Conservation (phyloP, 2,797 vertebrate species). For the Thripadectes ignobilis region DNA sequence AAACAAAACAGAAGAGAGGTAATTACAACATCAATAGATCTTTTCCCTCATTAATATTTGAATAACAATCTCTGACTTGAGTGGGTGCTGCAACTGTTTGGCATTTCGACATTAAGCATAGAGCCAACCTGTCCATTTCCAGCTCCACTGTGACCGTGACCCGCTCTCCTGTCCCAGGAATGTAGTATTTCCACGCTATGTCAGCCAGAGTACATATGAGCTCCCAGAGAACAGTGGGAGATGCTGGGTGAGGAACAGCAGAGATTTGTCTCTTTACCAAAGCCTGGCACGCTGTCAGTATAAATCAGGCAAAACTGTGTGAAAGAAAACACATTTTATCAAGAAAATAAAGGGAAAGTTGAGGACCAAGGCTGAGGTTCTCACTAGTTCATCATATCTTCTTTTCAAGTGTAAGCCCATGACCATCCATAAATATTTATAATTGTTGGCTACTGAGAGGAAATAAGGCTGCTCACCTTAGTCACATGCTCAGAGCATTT, state of each 20-base stretch:
- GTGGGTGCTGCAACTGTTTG: background rate
- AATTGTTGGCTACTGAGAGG: background rate
- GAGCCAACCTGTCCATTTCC: background rate
- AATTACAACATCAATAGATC: background rate
- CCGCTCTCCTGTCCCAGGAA: background rate
- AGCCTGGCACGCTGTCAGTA: background rate
- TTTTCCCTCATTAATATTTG: background rate
- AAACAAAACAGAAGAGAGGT: background rate
- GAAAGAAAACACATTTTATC: background rate
- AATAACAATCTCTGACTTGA: background rate
- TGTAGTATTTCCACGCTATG: background rate
- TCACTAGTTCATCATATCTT: background rate
- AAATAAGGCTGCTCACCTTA: background rate
- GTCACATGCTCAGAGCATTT: background rate
- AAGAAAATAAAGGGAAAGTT: background rate
- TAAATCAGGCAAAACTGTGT: background rate
- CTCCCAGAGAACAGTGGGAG: background rate
- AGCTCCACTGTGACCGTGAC: background rate
- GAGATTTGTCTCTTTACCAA: background rate
- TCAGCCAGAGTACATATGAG: background rate
- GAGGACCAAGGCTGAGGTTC: background rate
- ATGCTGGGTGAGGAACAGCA: background rate
- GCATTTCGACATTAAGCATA: background rate
- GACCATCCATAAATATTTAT: background rate
- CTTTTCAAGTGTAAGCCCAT: background rate